These are phyloP conservation scores for Heptranchias perlo DNA, from an alignment of 2,113 vertebrate genomes.

Conservation along the genomic window DNA sequence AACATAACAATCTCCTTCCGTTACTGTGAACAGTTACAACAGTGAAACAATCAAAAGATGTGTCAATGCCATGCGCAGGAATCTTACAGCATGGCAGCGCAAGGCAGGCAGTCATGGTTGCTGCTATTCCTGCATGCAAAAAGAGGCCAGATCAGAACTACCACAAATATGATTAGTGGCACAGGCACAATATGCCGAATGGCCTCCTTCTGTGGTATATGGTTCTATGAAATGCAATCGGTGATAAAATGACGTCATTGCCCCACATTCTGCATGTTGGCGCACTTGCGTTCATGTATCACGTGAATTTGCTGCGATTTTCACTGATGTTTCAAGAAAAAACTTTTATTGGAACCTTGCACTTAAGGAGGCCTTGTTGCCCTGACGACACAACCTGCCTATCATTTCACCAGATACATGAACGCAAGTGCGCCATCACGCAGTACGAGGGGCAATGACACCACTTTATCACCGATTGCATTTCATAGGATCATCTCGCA, in stretches of 20 bases:
- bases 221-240: no score
- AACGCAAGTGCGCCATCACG: neutral
- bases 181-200: no score
- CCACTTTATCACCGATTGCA: neutral
- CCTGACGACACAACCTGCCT: neutral
- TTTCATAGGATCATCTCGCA: neutral
- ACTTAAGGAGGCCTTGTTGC: neutral
- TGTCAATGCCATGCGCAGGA: neutral
- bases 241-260: no score
- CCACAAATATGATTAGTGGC: neutral
- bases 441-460: neutral
- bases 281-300: no score
- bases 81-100: no score
- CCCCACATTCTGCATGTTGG: no score
- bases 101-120: neutral
- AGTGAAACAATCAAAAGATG: neutral
- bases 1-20: constrained; percentile 65
- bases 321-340: neutral
- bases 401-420: neutral
- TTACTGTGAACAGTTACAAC: constrained; percentile 49
- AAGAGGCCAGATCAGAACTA: neutral
- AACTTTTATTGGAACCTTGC: neutral
- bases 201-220: no score
- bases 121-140: neutral
- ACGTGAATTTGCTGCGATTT: no score